Percentiles rank a stretch among this genome's conserved stretches.
Evolutionary conservation across 2,797 vertebrate genomes (phyloP).

Genomic region (Artibeus lituratus): DNA sequence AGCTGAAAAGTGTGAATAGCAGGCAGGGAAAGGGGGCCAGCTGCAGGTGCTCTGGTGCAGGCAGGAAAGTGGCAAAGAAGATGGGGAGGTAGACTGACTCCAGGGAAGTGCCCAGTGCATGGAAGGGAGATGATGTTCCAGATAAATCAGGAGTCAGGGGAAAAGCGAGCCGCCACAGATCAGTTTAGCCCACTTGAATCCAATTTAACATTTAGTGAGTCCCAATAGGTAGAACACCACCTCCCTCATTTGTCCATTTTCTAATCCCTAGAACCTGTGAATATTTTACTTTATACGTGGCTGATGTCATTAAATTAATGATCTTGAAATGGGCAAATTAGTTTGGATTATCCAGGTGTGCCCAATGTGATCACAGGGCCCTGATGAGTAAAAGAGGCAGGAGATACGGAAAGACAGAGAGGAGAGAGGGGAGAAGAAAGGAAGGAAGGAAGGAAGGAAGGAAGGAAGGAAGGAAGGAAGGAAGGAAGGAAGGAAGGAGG

Average conservation of each 20-base stretch:
- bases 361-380: not conserved
- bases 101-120: not conserved
- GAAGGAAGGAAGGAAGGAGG: rapidly evolving
- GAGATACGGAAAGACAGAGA: not conserved
- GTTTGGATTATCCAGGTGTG: not conserved
- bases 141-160: not conserved
- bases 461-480: too few relatives aligned
- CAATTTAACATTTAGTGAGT: not conserved
- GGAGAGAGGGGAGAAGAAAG: too few relatives aligned
- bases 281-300: not conserved
- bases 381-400: not conserved
- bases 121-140: not conserved
- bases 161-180: not conserved
- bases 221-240: not conserved
- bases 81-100: not conserved
- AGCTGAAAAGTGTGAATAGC: not conserved
- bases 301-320: not conserved
- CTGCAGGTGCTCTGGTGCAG: not conserved
- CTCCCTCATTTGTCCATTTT: rapidly evolving
- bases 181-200: not conserved
- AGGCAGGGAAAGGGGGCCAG: not conserved
- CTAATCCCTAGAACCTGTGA: not conserved
- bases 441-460: rapidly evolving
- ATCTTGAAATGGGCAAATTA: not conserved
- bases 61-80: not conserved